Percentiles rank a stretch among this genome's conserved stretches.
These are phyloP conservation scores for Epistrophella euchroma DNA, from an alignment of 2,888 invertebrate species.

Conservation along the genomic window DNA sequence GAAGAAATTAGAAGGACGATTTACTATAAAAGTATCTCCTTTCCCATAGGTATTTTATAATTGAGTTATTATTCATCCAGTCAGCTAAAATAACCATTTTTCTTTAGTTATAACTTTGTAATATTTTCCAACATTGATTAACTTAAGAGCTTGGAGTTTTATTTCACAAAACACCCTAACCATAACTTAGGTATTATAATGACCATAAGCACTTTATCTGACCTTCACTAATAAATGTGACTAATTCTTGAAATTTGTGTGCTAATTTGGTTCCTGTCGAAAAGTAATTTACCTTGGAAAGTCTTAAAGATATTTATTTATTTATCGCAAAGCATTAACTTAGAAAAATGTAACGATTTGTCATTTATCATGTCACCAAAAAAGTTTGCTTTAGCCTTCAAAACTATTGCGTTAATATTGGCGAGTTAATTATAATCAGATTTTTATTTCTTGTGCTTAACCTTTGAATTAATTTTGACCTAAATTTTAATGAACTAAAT, in stretches of 20 bases:
- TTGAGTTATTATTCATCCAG: too few relatives aligned
- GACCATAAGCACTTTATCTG: background rate
- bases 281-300: slow-evolving; percentile 5
- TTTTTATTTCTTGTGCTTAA: background rate
- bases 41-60: too few relatives aligned
- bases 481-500: background rate
- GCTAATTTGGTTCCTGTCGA: slow-evolving; percentile 4
- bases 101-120: too few relatives aligned
- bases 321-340: slow-evolving; percentile 2
- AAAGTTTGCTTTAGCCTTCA: background rate
- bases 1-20: too few relatives aligned
- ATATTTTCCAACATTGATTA: background rate
- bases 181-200: background rate
- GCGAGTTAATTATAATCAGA: background rate
- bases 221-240: slow-evolving; percentile 10
- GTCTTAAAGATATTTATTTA: slow-evolving; percentile 1
- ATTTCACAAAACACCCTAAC: background rate
- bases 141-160: background rate
- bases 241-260: slow-evolving; percentile 7
- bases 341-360: background rate
- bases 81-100: too few relatives aligned
- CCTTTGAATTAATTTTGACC: background rate
- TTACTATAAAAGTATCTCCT: too few relatives aligned
- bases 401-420: background rate
- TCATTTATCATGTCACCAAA: background rate